Conservation (phyloP, 2,797 vertebrate species). For the Coilia nasus region DNA sequence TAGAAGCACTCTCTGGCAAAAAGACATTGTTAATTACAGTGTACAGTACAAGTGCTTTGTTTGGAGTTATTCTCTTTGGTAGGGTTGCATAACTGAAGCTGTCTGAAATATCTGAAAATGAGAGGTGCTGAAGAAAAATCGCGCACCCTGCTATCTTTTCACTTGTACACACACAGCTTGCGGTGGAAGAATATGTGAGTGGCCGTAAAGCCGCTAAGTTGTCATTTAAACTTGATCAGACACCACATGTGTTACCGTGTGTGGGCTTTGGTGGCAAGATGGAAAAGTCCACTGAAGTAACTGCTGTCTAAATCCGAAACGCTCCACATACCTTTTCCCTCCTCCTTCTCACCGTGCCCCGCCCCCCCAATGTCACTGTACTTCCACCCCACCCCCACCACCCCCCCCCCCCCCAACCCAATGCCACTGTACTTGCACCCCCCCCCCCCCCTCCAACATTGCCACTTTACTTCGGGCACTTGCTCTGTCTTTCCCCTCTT, state of each 20-base stretch:
- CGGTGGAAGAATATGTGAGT: neutral
- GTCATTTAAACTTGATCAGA: constrained; percentile 34
- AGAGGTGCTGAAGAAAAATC: neutral
- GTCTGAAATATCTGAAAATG: neutral
- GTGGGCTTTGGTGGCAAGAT: constrained; percentile 61
- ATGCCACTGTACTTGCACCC: neutral
- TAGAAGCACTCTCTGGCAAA: neutral
- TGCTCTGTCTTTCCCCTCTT: constrained; percentile 56
- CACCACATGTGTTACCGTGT: constrained; percentile 44
- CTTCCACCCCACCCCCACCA: neutral
- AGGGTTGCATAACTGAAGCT: neutral
- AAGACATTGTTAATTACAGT: neutral
- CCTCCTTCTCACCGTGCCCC: constrained; percentile 50
- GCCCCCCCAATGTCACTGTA: neutral
- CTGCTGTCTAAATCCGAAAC: constrained; percentile 55
- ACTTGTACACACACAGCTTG: neutral
- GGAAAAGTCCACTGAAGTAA: constrained; percentile 75
- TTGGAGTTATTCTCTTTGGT: neutral
- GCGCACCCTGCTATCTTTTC: neutral
- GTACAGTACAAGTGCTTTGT: neutral
- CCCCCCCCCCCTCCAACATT: constrained; percentile 29
- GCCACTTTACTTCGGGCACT: neutral
- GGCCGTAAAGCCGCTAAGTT: neutral
- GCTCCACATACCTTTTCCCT: constrained; percentile 68
- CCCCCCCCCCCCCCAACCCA: constrained; percentile 32